phyloP scores from a whole-genome alignment of 2,113 vertebrate species.

The Albula goreensis region DNA sequence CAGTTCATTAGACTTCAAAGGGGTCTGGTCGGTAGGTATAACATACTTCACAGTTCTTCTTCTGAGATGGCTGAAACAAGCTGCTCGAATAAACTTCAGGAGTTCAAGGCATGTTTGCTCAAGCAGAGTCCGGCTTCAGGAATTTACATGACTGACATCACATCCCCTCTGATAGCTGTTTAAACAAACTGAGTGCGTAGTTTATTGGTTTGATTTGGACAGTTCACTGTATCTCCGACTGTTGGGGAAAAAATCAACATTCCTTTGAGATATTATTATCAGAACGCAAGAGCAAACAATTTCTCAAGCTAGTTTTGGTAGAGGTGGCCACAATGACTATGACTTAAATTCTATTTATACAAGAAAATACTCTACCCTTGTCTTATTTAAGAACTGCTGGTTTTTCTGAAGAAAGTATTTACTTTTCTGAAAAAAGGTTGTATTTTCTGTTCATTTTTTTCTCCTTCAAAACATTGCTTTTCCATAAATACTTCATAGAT shows the following conservation, averaged over 20 bases:
- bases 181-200: neutral
- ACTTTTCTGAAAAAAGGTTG: neutral
- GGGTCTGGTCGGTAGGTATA: neutral
- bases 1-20: neutral
- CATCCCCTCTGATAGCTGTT: constrained; percentile 4
- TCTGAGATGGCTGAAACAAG: neutral
- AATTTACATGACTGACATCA: neutral
- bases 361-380: neutral
- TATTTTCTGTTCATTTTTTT: too few species aligned
- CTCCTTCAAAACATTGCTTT: neutral
- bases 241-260: neutral
- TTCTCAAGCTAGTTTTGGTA: neutral
- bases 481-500: too few species aligned
- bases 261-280: neutral
- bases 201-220: neutral
- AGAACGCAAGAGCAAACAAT: neutral
- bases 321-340: neutral
- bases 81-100: neutral
- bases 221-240: neutral
- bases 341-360: neutral
- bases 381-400: neutral
- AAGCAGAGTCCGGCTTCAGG: neutral
- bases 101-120: neutral
- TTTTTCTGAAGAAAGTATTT: neutral
- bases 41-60: neutral